Conservation (phyloP, 2,113 vertebrate genomes). For the Cynocephalus volans region DNA sequence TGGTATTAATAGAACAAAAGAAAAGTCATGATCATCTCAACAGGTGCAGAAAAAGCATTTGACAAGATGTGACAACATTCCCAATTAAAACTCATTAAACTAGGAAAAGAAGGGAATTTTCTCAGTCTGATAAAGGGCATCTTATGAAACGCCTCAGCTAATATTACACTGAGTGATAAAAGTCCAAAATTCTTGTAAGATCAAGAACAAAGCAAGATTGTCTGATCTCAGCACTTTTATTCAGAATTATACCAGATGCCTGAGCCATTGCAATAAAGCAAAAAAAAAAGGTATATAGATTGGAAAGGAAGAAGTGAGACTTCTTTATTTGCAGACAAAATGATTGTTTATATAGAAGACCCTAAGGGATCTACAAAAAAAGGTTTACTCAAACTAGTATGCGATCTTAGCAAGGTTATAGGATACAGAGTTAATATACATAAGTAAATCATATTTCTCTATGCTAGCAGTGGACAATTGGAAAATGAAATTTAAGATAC, state of each 20-base stretch:
- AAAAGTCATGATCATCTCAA: neutral
- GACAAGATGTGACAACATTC: neutral
- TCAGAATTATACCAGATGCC: neutral
- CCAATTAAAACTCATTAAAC: neutral
- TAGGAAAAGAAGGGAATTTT: neutral
- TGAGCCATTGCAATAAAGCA: neutral
- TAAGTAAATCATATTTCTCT: neutral
- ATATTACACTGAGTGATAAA: neutral
- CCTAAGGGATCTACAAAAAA: neutral
- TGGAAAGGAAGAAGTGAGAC: conserved; percentile 6
- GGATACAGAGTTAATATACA: neutral
- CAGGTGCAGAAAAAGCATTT: neutral
- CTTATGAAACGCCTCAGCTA: neutral
- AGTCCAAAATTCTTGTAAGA: neutral
- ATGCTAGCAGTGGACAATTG: neutral
- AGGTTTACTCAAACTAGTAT: neutral
- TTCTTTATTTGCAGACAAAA: neutral
- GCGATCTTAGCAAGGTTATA: neutral
- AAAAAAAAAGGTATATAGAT: neutral
- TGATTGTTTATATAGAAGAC: neutral
- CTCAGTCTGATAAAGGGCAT: neutral
- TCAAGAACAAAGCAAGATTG: neutral
- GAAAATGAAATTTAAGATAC: neutral
- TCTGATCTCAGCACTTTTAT: neutral
- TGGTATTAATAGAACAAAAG: neutral